Conservation (phyloP, 64 coral and sea anemone genomes). For the Trachythela sp. region DNA sequence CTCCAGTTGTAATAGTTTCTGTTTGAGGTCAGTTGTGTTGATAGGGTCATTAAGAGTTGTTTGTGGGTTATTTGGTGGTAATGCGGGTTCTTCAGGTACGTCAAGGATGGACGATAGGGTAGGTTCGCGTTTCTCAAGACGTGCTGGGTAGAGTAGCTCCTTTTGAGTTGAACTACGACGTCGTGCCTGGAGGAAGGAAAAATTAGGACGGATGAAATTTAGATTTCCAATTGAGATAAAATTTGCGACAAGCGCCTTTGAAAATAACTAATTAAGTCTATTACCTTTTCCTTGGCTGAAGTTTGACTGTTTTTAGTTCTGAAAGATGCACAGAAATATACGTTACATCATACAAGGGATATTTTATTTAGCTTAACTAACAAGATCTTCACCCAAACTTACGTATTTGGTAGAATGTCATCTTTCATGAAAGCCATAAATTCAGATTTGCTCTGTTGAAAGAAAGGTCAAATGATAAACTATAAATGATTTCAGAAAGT, state of each 20-base stretch:
- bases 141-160: constrained; percentile 82
- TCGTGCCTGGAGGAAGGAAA: constrained; percentile 56
- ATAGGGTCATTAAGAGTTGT: not conserved
- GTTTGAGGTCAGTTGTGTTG: constrained; percentile 70
- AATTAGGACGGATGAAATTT: not conserved
- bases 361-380: too few species aligned
- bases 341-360: too few species aligned
- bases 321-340: too few species aligned
- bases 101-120: not conserved
- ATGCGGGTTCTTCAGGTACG: not conserved
- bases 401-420: not conserved
- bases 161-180: constrained; percentile 79
- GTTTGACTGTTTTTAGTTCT: too few species aligned
- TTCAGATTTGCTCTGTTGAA: not conserved
- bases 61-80: not conserved
- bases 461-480: not conserved
- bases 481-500: too few species aligned
- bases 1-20: constrained; percentile 86
- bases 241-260: too few species aligned
- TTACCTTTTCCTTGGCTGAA: too few species aligned
- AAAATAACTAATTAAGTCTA: too few species aligned
- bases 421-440: not conserved
- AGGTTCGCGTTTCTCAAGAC: constrained; percentile 46
- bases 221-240: too few species aligned
- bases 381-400: too few species aligned